phyloP scores from a whole-genome alignment of 1,140 invertebrate species.

The Caenorhabditis tropicalis region DNA sequence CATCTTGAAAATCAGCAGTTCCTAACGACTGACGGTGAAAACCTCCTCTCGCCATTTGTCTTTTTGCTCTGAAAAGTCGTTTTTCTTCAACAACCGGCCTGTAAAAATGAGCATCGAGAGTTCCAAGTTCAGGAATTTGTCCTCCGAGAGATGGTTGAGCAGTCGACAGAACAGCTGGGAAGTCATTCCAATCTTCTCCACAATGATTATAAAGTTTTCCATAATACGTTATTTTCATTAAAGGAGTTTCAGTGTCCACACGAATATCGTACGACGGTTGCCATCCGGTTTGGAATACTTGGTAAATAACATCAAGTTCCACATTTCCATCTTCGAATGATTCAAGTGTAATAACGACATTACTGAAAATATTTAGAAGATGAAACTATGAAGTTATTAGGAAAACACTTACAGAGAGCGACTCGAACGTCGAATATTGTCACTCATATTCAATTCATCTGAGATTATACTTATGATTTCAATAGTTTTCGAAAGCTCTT shows the following conservation, averaged over 20 bases:
- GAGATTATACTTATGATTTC: background rate
- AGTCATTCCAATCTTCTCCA: conserved; percentile 73
- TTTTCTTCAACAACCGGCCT: background rate
- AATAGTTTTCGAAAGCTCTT: background rate
- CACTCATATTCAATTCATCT: background rate
- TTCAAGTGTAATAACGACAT: conserved; percentile 8
- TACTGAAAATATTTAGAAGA: background rate
- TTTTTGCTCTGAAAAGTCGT: background rate
- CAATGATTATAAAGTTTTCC: conserved; percentile 72
- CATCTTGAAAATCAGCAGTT: background rate
- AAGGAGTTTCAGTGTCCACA: conserved; percentile 61
- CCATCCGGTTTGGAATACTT: conserved; percentile 72
- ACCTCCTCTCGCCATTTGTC: too few relatives aligned
- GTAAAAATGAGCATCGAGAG: conserved; percentile 67
- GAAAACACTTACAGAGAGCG: background rate
- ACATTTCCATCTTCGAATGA: conserved; percentile 1
- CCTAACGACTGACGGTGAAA: too few relatives aligned
- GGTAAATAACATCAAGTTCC: conserved; percentile 68
- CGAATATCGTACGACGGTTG: conserved; percentile 73
- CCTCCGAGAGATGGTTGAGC: conserved; percentile 73
- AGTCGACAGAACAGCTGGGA: conserved; percentile 72
- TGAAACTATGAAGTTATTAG: background rate
- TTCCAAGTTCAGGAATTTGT: conserved; percentile 69
- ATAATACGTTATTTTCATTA: conserved; percentile 65
- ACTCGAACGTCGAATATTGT: background rate